phyloP scores from a whole-genome alignment of 2,797 vertebrate genomes.

The Potorous gilbertii region DNA sequence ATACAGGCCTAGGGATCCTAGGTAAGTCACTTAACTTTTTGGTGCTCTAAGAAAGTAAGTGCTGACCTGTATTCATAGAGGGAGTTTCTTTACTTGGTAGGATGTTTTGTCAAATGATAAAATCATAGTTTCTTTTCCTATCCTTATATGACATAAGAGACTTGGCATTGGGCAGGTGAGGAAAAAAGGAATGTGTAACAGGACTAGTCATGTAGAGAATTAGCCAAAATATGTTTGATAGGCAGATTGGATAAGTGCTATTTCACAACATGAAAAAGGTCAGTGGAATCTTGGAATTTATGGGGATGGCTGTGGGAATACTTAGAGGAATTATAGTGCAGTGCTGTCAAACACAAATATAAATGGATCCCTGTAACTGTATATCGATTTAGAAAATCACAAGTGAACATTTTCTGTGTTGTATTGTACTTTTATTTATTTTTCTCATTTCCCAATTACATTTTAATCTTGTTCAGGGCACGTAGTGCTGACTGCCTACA shows the following conservation, averaged over 20 bases:
- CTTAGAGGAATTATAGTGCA: not conserved
- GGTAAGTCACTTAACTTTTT: not conserved
- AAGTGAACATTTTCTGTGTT: not conserved
- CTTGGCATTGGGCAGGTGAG: not conserved
- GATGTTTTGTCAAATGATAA: not conserved
- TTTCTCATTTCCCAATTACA: not conserved
- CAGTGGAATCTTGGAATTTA: not conserved
- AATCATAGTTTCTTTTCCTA: not conserved
- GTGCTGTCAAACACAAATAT: not conserved
- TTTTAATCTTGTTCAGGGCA: not conserved
- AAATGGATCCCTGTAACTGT: not conserved
- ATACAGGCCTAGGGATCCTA: not conserved
- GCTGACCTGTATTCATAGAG: not conserved
- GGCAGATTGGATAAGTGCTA: not conserved
- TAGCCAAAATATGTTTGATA: not conserved
- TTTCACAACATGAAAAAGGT: not conserved
- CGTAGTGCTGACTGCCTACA: not conserved
- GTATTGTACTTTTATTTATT: not conserved
- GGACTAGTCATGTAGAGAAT: not conserved
- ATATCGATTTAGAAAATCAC: not conserved
- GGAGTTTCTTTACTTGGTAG: not conserved
- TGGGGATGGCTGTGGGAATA: not conserved
- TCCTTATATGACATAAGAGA: fast-evolving
- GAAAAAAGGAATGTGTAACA: not conserved
- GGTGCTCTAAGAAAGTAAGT: not conserved